Evolutionary conservation across 2,797 vertebrate genomes (phyloP).

Genomic region (Momotus momota): DNA sequence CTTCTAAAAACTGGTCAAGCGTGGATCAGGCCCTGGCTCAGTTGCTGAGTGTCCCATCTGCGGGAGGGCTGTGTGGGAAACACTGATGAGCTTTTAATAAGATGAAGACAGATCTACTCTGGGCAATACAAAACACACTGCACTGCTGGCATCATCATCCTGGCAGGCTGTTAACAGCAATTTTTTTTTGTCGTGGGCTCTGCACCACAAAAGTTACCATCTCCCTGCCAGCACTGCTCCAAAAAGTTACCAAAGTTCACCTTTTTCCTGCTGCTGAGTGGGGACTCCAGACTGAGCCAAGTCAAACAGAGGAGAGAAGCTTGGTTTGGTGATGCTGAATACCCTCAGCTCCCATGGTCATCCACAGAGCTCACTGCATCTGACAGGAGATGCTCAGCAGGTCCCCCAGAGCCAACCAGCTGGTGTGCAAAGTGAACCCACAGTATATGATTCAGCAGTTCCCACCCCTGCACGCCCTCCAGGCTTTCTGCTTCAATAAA

Average conservation of each 20-base stretch:
- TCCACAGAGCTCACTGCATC: background rate
- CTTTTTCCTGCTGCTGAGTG: background rate
- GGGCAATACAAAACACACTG: background rate
- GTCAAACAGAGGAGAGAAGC: background rate
- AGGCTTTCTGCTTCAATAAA: constrained; percentile 40
- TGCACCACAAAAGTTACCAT: background rate
- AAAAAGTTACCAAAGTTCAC: background rate
- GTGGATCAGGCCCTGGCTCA: background rate
- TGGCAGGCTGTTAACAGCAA: background rate
- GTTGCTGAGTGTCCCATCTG: background rate
- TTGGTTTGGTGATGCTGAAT: background rate
- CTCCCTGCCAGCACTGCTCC: background rate
- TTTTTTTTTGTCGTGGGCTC: fast-evolving
- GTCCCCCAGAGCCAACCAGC: constrained; percentile 10
- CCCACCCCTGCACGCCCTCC: background rate
- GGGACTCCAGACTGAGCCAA: background rate
- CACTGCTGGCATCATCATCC: background rate
- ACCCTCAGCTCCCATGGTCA: background rate
- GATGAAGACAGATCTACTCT: background rate
- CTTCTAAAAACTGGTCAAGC: background rate
- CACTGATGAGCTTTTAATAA: background rate
- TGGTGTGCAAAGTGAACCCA: background rate
- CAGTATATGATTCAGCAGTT: constrained; percentile 39
- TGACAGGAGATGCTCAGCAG: background rate
- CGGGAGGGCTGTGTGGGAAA: background rate